These are phyloP conservation scores for Andrena camellia DNA, from an alignment of 2,888 invertebrate genomes.

Conservation along the genomic window DNA sequence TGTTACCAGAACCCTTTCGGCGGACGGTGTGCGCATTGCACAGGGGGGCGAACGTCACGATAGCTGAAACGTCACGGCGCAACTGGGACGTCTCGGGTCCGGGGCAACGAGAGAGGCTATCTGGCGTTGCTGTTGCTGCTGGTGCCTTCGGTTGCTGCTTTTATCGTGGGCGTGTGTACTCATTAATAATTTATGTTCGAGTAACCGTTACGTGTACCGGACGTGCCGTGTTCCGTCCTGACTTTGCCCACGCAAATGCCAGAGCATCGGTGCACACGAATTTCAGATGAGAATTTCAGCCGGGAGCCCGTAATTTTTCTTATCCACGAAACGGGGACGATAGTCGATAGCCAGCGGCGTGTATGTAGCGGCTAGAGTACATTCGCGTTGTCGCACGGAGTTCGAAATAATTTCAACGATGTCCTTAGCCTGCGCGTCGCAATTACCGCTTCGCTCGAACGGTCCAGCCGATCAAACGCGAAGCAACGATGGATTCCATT, in stretches of 20 bases:
- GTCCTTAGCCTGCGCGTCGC: not conserved
- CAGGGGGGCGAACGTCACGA: conserved; percentile 20
- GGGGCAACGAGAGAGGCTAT: conserved; percentile 34
- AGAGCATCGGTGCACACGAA: conserved; percentile 67
- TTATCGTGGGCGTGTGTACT: conserved; percentile 72
- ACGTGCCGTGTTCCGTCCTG: conserved; percentile 63
- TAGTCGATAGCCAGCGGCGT: conserved; percentile 17
- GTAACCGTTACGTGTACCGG: conserved; percentile 71
- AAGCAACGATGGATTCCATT: not conserved
- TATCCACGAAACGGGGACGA: conserved; percentile 37
- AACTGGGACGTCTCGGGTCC: conserved; percentile 24
- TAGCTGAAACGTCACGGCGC: conserved; percentile 22
- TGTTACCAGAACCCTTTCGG: conserved; percentile 8
- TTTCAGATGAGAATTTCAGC: conserved; percentile 69
- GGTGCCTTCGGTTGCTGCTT: conserved; percentile 46
- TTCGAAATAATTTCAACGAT: conserved; percentile 9
- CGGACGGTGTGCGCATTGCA: not conserved
- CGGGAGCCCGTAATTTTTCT: conserved; percentile 60
- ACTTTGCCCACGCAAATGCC: conserved; percentile 65
- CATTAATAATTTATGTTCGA: conserved; percentile 74
- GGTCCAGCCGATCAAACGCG: not conserved
- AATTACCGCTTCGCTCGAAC: not conserved
- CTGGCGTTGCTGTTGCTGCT: conserved; percentile 35
- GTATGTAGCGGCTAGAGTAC: not conserved
- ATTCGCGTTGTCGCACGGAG: conserved; percentile 6